These are phyloP conservation scores for Cinclus mexicanus DNA, from an alignment of 2,113 vertebrate species.

Conservation along the genomic window DNA sequence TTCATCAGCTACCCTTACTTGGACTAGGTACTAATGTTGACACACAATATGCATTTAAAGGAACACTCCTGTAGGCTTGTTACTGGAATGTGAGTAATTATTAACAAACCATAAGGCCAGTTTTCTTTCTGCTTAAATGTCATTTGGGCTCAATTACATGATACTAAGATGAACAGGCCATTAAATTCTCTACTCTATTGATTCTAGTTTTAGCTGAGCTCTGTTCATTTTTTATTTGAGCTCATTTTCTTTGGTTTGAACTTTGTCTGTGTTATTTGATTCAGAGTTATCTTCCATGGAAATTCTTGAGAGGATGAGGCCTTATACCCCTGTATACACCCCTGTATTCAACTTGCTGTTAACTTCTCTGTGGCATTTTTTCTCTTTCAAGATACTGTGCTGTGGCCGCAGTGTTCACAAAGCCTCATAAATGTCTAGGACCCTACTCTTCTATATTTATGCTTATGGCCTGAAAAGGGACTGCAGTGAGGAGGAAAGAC, in stretches of 20 bases:
- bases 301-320: not conserved
- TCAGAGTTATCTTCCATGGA: not conserved
- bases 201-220: constrained; percentile 38
- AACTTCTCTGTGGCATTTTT: not conserved
- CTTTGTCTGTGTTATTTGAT: not conserved
- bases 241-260: constrained; percentile 25
- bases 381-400: not conserved
- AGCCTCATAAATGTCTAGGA: not conserved
- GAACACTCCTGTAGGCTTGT: not conserved
- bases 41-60: not conserved
- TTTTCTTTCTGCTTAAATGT: constrained; percentile 22
- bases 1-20: constrained; percentile 8
- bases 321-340: not conserved
- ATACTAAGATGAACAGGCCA: constrained; percentile 4
- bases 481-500: not conserved
- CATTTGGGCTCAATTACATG: constrained; percentile 46
- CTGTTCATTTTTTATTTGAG: constrained; percentile 18
- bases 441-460: not conserved
- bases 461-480: not conserved
- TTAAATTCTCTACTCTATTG: constrained; percentile 20
- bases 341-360: not conserved
- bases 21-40: not conserved
- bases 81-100: constrained; percentile 49
- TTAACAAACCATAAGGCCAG: constrained; percentile 25
- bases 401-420: not conserved